Conservation (phyloP, 2,113 vertebrate species). For the Numida meleagris region DNA sequence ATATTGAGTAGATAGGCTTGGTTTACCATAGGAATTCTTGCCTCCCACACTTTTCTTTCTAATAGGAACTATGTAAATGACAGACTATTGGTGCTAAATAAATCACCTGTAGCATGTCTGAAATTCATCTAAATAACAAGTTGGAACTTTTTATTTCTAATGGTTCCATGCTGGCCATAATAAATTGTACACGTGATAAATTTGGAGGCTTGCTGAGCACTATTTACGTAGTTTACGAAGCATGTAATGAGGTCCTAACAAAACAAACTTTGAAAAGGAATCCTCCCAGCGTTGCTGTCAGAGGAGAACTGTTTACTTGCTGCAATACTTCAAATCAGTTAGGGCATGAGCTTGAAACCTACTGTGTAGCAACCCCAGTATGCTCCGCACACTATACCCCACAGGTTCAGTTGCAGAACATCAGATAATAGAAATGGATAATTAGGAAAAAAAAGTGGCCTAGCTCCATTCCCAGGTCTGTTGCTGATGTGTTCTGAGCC, state of each 20-base stretch:
- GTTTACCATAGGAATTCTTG: conserved; percentile 13
- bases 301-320: background rate
- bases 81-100: conserved; percentile 14
- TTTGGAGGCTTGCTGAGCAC: background rate
- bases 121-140: conserved; percentile 38
- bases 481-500: background rate
- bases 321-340: background rate
- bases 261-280: background rate
- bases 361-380: background rate
- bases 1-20: conserved; percentile 7
- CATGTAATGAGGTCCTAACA: background rate
- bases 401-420: background rate
- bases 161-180: background rate
- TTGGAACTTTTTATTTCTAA: background rate
- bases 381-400: background rate
- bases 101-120: conserved; percentile 11
- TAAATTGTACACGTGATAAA: background rate
- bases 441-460: conserved; percentile 3
- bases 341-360: background rate
- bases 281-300: background rate
- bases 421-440: conserved; percentile 28
- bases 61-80: conserved; percentile 42
- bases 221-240: background rate
- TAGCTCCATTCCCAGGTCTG: conserved; percentile 24
- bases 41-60: conserved; percentile 17